phyloP scores from a whole-genome alignment of 2,888 invertebrate genomes.

The Furcula furcula region DNA sequence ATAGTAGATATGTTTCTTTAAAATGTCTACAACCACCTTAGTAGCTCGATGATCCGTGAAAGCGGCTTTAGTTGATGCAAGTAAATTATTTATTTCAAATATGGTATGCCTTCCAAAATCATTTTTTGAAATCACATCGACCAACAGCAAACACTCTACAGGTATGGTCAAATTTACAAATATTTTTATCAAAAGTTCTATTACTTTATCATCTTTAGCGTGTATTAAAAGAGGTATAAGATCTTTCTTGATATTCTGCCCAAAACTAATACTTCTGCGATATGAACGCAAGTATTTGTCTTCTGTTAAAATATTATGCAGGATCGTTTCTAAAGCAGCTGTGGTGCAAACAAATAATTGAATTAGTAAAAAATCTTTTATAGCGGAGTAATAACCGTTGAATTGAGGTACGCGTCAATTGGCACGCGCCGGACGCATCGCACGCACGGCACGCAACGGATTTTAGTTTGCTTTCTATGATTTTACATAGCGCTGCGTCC shows the following conservation, averaged over 20 bases:
- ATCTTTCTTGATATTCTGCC: slow-evolving; percentile 87
- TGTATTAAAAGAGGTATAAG: slow-evolving; percentile 86
- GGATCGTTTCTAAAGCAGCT: slow-evolving; percentile 85
- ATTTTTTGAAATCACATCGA: slow-evolving; percentile 83
- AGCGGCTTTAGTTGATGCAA: slow-evolving; percentile 84
- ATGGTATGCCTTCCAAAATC: slow-evolving; percentile 86
- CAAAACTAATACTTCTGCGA: slow-evolving; percentile 86
- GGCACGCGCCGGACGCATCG: no score
- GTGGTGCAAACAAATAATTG: slow-evolving; percentile 45
- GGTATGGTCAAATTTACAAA: slow-evolving; percentile 88
- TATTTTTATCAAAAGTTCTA: slow-evolving; percentile 85
- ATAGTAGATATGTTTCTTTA: slow-evolving; percentile 82
- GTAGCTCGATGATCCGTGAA: slow-evolving; percentile 86
- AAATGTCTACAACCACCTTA: slow-evolving; percentile 85
- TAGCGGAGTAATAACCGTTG: no score
- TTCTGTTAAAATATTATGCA: slow-evolving; percentile 84
- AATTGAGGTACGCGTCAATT: no score
- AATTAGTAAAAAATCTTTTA: no score
- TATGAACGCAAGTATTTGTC: slow-evolving; percentile 85
- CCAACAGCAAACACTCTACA: slow-evolving; percentile 87
- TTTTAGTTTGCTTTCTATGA: no score
- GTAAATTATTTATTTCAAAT: slow-evolving; percentile 86
- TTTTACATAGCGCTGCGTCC: no score
- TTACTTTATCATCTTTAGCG: slow-evolving; percentile 84
- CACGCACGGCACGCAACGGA: no score